Evolutionary conservation across 1,140 invertebrate species (phyloP).

Genomic region (Saccostrea glomerata): DNA sequence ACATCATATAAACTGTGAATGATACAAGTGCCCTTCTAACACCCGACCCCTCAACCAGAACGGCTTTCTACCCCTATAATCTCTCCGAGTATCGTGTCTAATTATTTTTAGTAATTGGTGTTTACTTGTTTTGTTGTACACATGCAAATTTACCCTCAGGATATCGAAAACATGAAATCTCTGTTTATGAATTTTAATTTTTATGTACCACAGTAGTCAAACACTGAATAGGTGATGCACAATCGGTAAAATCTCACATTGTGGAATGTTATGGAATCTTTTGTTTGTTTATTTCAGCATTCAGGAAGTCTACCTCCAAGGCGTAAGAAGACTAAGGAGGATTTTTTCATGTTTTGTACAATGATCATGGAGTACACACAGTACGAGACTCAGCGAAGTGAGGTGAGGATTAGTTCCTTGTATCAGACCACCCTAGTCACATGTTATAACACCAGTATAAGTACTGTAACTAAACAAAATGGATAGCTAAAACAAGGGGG

Average conservation of each 20-base stretch:
- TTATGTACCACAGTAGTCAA: not conserved
- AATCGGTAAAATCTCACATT: not conserved
- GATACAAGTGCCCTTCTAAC: not conserved
- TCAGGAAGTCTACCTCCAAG: constrained; percentile 61
- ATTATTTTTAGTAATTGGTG: not conserved
- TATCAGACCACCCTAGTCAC: not conserved
- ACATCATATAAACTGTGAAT: no score
- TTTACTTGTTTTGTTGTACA: not conserved
- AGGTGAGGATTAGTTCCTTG: constrained; percentile 68
- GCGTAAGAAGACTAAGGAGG: constrained; percentile 80
- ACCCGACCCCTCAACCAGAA: not conserved
- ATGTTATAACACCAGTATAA: not conserved
- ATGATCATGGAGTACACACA: constrained; percentile 82
- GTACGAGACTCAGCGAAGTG: constrained; percentile 80
- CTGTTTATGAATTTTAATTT: not conserved
- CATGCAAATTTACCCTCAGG: not conserved
- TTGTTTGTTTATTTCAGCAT: constrained; percentile 54
- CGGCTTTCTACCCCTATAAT: not conserved
- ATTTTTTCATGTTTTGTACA: constrained; percentile 82
- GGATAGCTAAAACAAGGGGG: not conserved
- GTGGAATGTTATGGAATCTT: constrained; percentile 7
- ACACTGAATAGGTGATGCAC: not conserved
- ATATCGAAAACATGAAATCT: not conserved
- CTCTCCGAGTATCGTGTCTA: not conserved
- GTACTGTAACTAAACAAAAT: not conserved